Evolutionary conservation across 2,113 vertebrate genomes (phyloP), one percentile per base, ranked within the genome.

Genomic region (Callionymus lyra): DNA sequence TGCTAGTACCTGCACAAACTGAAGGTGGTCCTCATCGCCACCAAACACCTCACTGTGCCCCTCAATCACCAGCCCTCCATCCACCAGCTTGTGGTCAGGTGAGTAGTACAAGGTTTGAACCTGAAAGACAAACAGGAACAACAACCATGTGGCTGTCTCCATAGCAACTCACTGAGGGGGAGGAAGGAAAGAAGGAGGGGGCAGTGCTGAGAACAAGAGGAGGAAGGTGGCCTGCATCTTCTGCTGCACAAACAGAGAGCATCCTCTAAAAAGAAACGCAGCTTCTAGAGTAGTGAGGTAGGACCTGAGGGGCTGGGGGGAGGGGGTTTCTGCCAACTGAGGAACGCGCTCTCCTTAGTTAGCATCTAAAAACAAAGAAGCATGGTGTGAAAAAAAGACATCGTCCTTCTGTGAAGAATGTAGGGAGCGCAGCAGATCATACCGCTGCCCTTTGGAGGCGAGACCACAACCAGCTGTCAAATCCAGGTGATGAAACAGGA

Each of bases 51-150:
- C 94, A 91, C 84, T 87, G 87, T 94, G 92, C 86, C 90, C 91
- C 81, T 94, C 94, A 90, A 96, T 89, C 82, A 74, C 48, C 77
- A 91, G 89, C 87, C 89, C 91, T 84, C 93, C 91, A 88, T 97
- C 93, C 88, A 96, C 90, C 88, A 98, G 91, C 90, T 97, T 99
- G 89, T 97, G 93, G 89, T 98, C 93, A 82, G 93, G 90, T 85
- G 95, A 98, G 90, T 99, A 99, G 91, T 99, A 96, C 90, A 99
- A 89, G 83, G 87, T 98, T 93, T 97, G 94, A 86, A 99, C 95
- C 95, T 99, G 94, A 70, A 98, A 99, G 86, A 98, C 91, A 98
- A 80, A 86, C 82, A 86, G 78, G 88, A 82, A 96, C 89, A 93
- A 89, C 89, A 96, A 89, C 91, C 91, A 96, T 95, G 91, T 97